Evolutionary conservation across 2,888 invertebrate genomes (phyloP), one percentile per base, ranked within the genome.

Genomic region (Eilema sororculum): DNA sequence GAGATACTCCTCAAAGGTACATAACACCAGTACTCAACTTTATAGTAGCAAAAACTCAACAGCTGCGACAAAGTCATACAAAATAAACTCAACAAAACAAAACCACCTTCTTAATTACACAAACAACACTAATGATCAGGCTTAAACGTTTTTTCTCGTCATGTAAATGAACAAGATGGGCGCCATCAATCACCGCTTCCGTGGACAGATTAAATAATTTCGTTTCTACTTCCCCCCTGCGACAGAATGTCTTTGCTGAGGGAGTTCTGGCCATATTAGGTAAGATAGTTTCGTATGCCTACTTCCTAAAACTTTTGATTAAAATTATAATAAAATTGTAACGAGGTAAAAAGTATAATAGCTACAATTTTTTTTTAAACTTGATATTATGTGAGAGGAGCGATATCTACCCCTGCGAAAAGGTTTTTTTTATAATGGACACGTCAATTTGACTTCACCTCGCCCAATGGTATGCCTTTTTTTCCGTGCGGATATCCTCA

Each of bases 161-260:
- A 77, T 78, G 75, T 75, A 78, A 82, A 80, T 80, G 72, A 75
- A 76, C 71, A 63, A 64, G 77, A 78, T 77, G 74, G 75, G 61
- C 66, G 65, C 69, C 82, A 84, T 85, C 84, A 81, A 85, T 84
- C 84, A 82, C 75, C 28, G 71, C 68, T 76, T 68, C 70, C 67
- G 80, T 74, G 73, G 86, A 86, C 85, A 84, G 88, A 87, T 88
- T 86, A 85, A 86, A 85, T 84, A 83, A 82, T 81, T 76, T 76
- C 76, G 74, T 78, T 73, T 76, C 82, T 67, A 72, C 76, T n/a
- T n/a, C 68, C 72, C 74, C 79, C 72, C 77, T 75, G 73, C 30
- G 65, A 46, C 56, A 71, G 68, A 79, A 80, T 77, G 73, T 74
- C 33, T 72, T 65, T 16, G n/a, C 25, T 8, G 20, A 66, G 24